phyloP scores from a whole-genome alignment of 1,140 invertebrate genomes.

The Eupristina koningsbergeri region DNA sequence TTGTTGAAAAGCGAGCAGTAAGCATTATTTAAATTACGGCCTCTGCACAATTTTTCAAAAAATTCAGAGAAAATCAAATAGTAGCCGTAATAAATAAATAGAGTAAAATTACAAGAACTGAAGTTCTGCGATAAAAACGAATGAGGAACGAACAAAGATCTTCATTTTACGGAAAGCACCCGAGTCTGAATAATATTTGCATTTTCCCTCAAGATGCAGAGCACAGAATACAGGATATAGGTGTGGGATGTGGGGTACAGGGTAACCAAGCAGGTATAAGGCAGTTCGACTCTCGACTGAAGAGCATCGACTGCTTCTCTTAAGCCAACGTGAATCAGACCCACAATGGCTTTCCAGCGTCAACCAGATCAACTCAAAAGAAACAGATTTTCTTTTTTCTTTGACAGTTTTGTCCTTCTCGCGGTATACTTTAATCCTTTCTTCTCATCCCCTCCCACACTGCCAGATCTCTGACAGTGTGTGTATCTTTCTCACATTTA shows the following conservation, averaged over 20 bases:
- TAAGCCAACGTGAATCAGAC: conserved; percentile 35
- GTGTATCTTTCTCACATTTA: too few relatives aligned
- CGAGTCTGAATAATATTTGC: conserved; percentile 46
- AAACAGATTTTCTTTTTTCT: too few relatives aligned
- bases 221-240: too few relatives aligned
- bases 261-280: background rate
- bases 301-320: conserved; percentile 41
- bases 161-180: conserved; percentile 19
- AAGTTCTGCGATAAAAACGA: background rate
- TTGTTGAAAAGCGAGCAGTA: background rate
- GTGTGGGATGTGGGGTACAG: too few relatives aligned
- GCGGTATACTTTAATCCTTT: too few relatives aligned
- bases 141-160: background rate
- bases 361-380: conserved; percentile 21
- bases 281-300: conserved; percentile 38
- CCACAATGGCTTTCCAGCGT: background rate
- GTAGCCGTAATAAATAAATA: background rate
- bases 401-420: too few relatives aligned
- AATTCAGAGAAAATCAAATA: background rate
- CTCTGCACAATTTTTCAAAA: background rate
- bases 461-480: too few relatives aligned
- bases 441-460: too few relatives aligned
- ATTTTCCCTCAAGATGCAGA: conserved; percentile 22
- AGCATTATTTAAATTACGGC: background rate
- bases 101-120: background rate